Evolutionary conservation across 2,113 vertebrate genomes (phyloP), one percentile per base, ranked within the genome.

Genomic region (Pelusios castaneus): DNA sequence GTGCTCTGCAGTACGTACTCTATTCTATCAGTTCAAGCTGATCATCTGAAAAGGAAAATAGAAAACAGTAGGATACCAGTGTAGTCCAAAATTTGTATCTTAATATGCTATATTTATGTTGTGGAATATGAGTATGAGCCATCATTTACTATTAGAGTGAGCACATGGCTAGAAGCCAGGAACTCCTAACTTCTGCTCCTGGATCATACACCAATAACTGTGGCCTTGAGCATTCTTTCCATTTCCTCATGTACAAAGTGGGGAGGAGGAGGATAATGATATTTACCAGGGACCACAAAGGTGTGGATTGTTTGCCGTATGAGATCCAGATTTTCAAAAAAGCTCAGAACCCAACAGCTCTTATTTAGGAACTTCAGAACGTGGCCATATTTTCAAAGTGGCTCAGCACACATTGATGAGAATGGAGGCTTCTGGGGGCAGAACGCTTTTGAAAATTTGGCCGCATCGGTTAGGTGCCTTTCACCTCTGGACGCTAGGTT

Each of bases 391-490:
- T 34, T 75, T 43, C 41, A 43, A 43, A 43, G 70, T 75, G 22
- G 34, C 60, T n/a, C 34, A 4, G 7, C 60, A 67, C 14, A 24
- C 38, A 78, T 29, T 67, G 31, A 25, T 22, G 14, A 91, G 82
- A 67, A 67, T 19, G 17, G 60, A n/a, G n/a, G 34, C 60, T n/a
- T 14, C 31, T n/a, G 60, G 34, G 60, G n/a, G 16, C 60, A 17
- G 31, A 67, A 16, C 34, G 34, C 19, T 90, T 88, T 87, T 70
- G 77, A 89, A 95, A 95, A 88, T 8, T 38, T 56, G 5, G 43
- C 85, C 87, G 56, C 83, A 91, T 85, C 91, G 82, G 93, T 96
- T 80, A 49, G 17, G 7, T 5, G 41, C 43, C 47, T 91, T 93
- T 90, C 56, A 85, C 0, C 29, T 87, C 3, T 9, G 19, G 2